phyloP scores from a whole-genome alignment of 2,797 vertebrate species.

The Emys orbicularis region DNA sequence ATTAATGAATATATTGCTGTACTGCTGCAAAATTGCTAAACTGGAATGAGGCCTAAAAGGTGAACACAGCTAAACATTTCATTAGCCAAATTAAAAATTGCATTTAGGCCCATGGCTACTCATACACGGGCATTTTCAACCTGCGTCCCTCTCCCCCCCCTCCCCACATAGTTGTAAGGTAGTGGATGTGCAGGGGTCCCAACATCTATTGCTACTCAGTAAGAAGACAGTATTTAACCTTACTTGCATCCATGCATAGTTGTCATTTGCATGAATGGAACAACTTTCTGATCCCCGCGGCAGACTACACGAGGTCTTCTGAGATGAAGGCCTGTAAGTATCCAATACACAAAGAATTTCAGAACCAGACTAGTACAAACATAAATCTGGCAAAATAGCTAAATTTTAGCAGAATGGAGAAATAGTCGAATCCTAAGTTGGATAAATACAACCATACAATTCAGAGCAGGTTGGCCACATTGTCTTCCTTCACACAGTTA shows the following conservation, averaged over 20 bases:
- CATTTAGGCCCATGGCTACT: neutral
- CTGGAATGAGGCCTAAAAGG: conserved; percentile 4
- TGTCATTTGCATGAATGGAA: neutral
- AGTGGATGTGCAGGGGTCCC: neutral
- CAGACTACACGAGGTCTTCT: rapidly evolving
- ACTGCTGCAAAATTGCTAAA: neutral
- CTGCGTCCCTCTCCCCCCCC: neutral
- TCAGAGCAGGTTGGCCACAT: neutral
- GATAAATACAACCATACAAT: neutral
- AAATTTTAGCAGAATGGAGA: rapidly evolving
- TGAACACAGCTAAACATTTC: neutral
- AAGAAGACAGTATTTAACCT: neutral
- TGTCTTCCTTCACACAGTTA: neutral
- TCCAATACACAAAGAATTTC: rapidly evolving
- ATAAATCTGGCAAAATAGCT: rapidly evolving
- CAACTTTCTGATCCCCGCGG: neutral
- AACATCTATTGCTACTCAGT: neutral
- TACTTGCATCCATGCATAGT: neutral
- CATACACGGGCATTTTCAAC: neutral
- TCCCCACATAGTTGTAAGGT: neutral
- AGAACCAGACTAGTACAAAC: neutral
- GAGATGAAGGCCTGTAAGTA: neutral
- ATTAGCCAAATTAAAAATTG: neutral
- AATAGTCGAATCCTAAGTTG: neutral
- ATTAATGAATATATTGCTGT: neutral